Base-by-base conservation (phyloP, 2,888 invertebrate species). In the Liodrosophila aerea region DNA sequence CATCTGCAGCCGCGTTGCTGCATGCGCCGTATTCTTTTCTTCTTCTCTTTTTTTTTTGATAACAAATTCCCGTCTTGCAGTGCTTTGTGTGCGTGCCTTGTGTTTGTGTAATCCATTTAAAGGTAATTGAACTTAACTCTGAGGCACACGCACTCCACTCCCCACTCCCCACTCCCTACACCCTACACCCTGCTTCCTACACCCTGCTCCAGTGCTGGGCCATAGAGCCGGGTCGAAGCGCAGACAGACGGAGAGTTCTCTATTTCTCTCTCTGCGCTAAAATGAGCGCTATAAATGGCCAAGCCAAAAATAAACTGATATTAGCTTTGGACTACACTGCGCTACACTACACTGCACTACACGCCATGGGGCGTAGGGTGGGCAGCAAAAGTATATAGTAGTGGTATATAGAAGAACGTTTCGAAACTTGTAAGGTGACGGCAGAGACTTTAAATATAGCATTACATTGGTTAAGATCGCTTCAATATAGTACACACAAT, bases 61-160 rank as follows among this genome's bases (percentile, higher is more conserved):
- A 70, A 57, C 69, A 71, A 50, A 37, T 49, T 51, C 53, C 59
- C 51, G 47, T 22, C 22, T 22, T 22, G 22, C 22, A 4, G 5
- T 22, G 22, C 5, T 5, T 22, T 22, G 52, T 44, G 36, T 59
- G 22, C 22, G 22, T 22, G 22, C 22, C 22, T 22, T 2, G 39
- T 84, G 82, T 81, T 84, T 84, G 74, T 84, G 54, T 84, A 84
- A 81, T 77, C 85, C 77, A 78, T 85, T 81, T 81, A 76, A 81
- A 85, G 78, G 85, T 78, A 85, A 82, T 78, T 78, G 78, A 78
- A 78, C 78, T 71, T 77, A 65, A 66, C 63, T 69, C 64, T 40
- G 37, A 51, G 16, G 18, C 57, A 58, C 16, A 65, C 29, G 51
- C 44, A 49, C 51, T 49, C 22, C n/a, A 12, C 22, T 22, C 22